Evolutionary conservation across 2,797 vertebrate species (phyloP).

Genomic region (Garrulus glandarius): DNA sequence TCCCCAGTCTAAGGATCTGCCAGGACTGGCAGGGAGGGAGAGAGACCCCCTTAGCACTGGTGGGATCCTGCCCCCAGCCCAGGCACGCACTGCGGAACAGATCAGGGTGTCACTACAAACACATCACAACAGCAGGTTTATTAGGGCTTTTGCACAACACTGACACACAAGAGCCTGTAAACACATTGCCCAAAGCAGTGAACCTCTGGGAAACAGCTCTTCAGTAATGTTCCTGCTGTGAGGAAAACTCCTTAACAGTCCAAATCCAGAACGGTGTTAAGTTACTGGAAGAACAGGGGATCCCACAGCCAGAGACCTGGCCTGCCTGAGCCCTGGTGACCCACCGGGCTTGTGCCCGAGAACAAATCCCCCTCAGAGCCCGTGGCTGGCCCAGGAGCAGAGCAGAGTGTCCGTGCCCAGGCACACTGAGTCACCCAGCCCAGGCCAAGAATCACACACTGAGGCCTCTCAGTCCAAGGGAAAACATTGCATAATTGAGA

Average conservation of each 20-base stretch:
- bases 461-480: conserved; percentile 3
- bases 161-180: conserved; percentile 3
- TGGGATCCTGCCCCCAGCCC: neutral
- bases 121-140: conserved; percentile 6
- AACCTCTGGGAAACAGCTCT: neutral
- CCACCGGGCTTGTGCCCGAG: accelerated
- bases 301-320: accelerated
- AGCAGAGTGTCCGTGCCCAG: neutral
- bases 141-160: conserved; percentile 10
- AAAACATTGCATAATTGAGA: neutral
- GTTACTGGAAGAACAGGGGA: neutral
- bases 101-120: neutral
- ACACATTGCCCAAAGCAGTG: neutral
- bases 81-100: neutral
- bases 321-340: neutral
- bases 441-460: conserved; percentile 14
- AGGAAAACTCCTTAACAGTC: neutral
- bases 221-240: neutral
- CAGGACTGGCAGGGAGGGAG: neutral
- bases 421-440: neutral
- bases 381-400: neutral
- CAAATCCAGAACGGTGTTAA: accelerated
- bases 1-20: neutral
- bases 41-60: neutral
- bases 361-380: neutral